Conservation (phyloP, 2,888 invertebrate species). For the Cantharis nigra region DNA sequence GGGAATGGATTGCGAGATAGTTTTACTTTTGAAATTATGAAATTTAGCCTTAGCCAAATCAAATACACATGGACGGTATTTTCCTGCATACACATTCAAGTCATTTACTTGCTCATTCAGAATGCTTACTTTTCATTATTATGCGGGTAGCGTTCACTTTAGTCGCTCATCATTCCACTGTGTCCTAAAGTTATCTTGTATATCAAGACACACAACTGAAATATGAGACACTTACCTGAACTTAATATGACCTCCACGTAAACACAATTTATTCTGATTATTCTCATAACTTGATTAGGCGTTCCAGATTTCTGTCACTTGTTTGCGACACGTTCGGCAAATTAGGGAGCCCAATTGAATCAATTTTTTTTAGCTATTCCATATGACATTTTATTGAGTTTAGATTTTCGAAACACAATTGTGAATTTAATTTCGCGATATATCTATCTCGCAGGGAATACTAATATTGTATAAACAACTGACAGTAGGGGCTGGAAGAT, state of each 20-base stretch:
- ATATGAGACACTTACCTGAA: slow-evolving; percentile 27
- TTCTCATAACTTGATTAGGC: slow-evolving; percentile 26
- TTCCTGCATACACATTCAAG: background rate
- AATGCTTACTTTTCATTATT: slow-evolving; percentile 16
- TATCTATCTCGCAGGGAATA: background rate
- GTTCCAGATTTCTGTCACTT: slow-evolving; percentile 16
- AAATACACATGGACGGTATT: background rate
- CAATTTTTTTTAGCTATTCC: background rate
- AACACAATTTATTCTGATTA: slow-evolving; percentile 27
- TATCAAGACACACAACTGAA: slow-evolving; percentile 14
- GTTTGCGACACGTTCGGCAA: slow-evolving; percentile 5
- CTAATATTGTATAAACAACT: background rate
- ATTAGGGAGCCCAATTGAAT: background rate
- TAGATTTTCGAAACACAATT: background rate
- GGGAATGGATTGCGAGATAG: background rate
- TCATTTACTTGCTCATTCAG: slow-evolving; percentile 15
- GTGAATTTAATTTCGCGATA: background rate
- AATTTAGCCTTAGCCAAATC: background rate
- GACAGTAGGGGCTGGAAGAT: background rate
- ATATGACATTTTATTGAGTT: background rate
- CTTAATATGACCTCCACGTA: slow-evolving; percentile 26
- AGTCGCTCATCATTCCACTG: slow-evolving; percentile 19
- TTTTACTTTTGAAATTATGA: background rate
- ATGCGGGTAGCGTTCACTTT: slow-evolving; percentile 20
- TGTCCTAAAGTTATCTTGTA: slow-evolving; percentile 17